These are phyloP conservation scores for Trigoniulus corallinus DNA, from an alignment of 1,140 invertebrate species.

Conservation along the genomic window DNA sequence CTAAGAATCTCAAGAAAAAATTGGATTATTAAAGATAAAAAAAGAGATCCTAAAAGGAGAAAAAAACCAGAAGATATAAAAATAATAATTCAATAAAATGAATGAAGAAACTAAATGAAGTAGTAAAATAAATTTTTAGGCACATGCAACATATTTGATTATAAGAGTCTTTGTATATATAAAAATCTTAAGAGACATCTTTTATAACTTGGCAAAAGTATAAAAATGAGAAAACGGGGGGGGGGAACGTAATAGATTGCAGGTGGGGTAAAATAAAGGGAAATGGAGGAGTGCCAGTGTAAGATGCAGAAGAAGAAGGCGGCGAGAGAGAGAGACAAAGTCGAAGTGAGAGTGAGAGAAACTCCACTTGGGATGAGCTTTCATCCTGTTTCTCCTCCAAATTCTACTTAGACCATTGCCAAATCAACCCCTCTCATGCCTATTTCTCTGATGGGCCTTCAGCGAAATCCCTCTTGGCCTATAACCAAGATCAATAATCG, in stretches of 20 bases:
- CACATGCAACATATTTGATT: too few species aligned
- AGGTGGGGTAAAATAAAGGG: not conserved
- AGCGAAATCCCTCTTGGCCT: not conserved
- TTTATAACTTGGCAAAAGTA: too few species aligned
- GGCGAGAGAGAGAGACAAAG: too few species aligned
- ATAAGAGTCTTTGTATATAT: too few species aligned
- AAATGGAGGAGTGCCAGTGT: not conserved
- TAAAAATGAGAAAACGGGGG: not conserved
- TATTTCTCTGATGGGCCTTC: not conserved
- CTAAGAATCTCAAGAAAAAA: too few species aligned
- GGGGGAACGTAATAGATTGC: not conserved
- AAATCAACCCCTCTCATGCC: not conserved
- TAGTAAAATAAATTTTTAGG: too few species aligned
- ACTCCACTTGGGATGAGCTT: not conserved
- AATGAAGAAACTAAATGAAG: too few species aligned
- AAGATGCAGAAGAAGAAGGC: not conserved
- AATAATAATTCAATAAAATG: too few species aligned
- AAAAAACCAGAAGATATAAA: too few species aligned
- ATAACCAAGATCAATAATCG: not conserved
- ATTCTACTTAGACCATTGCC: not conserved
- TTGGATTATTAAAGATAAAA: too few species aligned
- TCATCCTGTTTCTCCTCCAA: not conserved
- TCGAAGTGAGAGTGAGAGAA: not conserved
- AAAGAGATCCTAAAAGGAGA: too few species aligned
- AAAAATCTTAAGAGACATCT: too few species aligned